Conservation (phyloP, 1,140 invertebrate species). For the Zaprionus lachaisei region DNA sequence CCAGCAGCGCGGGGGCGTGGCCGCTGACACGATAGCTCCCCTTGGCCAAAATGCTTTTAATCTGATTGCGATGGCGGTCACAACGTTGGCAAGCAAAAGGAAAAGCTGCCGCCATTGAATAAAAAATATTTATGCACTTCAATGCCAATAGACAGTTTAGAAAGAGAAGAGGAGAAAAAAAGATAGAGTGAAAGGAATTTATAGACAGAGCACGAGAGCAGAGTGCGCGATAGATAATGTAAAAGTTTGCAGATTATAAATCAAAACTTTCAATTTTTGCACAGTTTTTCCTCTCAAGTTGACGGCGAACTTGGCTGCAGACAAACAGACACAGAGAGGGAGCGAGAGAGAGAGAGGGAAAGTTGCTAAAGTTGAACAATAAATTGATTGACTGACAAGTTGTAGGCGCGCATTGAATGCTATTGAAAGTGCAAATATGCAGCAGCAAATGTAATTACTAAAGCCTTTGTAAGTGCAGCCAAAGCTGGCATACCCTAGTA, state of each 20-base stretch:
- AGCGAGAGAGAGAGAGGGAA: not conserved
- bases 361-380: constrained; percentile 53
- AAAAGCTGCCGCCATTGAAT: constrained; percentile 42
- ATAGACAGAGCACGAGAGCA: not conserved
- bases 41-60: constrained; percentile 72
- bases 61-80: constrained; percentile 73
- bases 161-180: constrained; percentile 21
- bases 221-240: constrained; percentile 26
- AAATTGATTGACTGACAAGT: constrained; percentile 73
- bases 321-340: constrained; percentile 9
- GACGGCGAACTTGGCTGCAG: constrained; percentile 68
- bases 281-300: constrained; percentile 43
- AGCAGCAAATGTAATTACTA: constrained; percentile 65
- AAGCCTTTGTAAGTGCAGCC: not conserved
- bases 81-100: constrained; percentile 51
- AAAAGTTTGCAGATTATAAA: constrained; percentile 78
- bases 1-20: constrained; percentile 18
- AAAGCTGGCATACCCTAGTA: constrained; percentile 5
- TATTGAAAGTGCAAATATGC: constrained; percentile 55
- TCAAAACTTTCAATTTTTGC: constrained; percentile 80
- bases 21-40: constrained; percentile 25
- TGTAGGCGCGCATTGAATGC: constrained; percentile 28
- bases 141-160: constrained; percentile 67
- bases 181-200: not conserved
- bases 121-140: constrained; percentile 80